These are phyloP conservation scores for Microctonus brassicae DNA, from an alignment of 2,888 invertebrate species.

Conservation along the genomic window DNA sequence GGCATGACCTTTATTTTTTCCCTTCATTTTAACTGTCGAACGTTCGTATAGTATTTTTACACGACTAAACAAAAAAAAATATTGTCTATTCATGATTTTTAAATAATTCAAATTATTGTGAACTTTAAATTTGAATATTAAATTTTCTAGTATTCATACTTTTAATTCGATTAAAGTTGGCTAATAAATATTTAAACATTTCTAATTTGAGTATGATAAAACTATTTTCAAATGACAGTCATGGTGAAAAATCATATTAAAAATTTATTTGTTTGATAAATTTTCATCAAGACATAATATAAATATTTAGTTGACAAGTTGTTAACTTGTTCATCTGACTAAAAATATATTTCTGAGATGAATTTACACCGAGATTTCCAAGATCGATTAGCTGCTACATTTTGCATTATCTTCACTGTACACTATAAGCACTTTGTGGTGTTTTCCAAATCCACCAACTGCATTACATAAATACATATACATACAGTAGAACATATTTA, in stretches of 20 bases:
- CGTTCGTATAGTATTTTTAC: neutral
- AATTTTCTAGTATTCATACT: neutral
- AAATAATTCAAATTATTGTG: neutral
- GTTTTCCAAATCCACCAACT: conserved; percentile 59
- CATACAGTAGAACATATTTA: conserved; percentile 31
- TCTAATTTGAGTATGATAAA: too few relatives aligned
- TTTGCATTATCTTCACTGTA: conserved; percentile 54
- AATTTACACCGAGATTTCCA: conserved; percentile 55
- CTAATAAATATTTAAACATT: too few relatives aligned
- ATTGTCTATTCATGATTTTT: neutral
- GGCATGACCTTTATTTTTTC: neutral
- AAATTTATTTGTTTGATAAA: too few relatives aligned
- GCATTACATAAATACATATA: conserved; percentile 64
- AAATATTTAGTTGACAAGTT: too few relatives aligned
- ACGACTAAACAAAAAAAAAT: neutral
- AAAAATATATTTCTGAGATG: conserved; percentile 18
- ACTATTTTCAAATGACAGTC: too few relatives aligned
- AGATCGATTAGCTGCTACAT: conserved; percentile 57
- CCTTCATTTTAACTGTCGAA: neutral
- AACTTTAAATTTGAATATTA: neutral
- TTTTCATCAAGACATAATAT: too few relatives aligned
- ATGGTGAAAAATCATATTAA: too few relatives aligned
- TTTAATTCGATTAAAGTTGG: too few relatives aligned
- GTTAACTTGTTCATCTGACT: too few relatives aligned
- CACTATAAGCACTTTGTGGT: conserved; percentile 14